Evolutionary conservation across 2,888 invertebrate species (phyloP).

Genomic region (Melieria crassipennis): DNA sequence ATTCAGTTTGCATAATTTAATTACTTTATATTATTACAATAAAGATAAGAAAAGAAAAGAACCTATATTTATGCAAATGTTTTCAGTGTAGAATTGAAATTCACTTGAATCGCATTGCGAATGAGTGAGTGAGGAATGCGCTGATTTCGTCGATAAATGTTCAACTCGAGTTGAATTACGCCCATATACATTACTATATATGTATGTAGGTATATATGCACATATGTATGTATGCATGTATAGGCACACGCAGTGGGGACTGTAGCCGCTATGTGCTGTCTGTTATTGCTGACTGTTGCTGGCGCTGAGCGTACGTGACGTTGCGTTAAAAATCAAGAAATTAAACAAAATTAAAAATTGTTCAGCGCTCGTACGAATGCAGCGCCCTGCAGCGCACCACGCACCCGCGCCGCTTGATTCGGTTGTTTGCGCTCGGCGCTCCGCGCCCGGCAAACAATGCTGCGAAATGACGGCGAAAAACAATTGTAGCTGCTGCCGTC

Average conservation of each 20-base stretch:
- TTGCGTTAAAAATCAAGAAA: conserved; percentile 38
- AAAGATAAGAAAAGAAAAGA: no score
- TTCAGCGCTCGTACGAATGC: not conserved
- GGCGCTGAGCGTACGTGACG: conserved; percentile 35
- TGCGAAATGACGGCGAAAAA: not conserved
- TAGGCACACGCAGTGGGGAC: not conserved
- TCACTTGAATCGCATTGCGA: no score
- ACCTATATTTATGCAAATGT: no score
- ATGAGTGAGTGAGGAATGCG: no score
- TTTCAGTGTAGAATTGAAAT: no score
- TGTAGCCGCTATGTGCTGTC: no score
- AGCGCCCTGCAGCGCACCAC: not conserved
- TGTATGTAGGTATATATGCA: not conserved
- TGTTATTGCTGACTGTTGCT: not conserved
- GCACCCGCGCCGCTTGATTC: not conserved
- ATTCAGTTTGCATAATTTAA: no score
- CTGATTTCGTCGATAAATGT: no score
- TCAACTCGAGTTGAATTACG: no score
- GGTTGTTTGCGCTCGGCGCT: no score
- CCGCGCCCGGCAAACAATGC: no score
- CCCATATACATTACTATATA: not conserved
- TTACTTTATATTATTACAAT: no score
- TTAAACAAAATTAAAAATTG: conserved; percentile 20
- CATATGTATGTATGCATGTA: not conserved
- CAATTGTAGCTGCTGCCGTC: not conserved